These are phyloP conservation scores for Meandrina meandrites DNA, from an alignment of 92 coral and sea anemone species.

Conservation along the genomic window DNA sequence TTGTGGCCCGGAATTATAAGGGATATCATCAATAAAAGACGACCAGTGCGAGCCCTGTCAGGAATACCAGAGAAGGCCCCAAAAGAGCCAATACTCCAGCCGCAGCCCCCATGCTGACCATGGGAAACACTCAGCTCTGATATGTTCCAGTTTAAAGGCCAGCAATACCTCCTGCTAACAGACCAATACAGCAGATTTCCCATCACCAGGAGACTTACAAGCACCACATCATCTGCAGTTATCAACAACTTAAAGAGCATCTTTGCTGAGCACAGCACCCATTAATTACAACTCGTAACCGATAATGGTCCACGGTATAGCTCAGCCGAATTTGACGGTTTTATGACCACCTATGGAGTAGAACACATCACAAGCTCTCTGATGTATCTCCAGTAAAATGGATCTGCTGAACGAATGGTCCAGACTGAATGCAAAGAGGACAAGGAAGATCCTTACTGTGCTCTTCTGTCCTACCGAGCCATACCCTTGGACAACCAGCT, in stretches of 20 bases:
- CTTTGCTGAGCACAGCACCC: slow-evolving; percentile 39
- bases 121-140: too few species aligned
- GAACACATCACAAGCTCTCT: slow-evolving; percentile 40
- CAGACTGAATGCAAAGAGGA: slow-evolving; percentile 54
- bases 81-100: slow-evolving; percentile 46
- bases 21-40: slow-evolving; percentile 38
- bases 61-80: slow-evolving; percentile 29
- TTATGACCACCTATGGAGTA: slow-evolving; percentile 7
- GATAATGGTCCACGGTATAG: slow-evolving; percentile 43
- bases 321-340: slow-evolving; percentile 27
- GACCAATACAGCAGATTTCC: slow-evolving; percentile 69
- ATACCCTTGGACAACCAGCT: too few species aligned
- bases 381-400: slow-evolving; percentile 47
- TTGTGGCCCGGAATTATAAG: slow-evolving; percentile 61
- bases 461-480: too few species aligned
- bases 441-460: slow-evolving; percentile 51
- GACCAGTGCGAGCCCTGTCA: slow-evolving; percentile 57
- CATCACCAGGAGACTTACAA: slow-evolving; percentile 42
- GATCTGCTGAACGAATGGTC: slow-evolving; percentile 45
- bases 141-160: slow-evolving; percentile 56
- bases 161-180: slow-evolving; percentile 43
- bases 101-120: too few species aligned
- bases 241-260: slow-evolving; percentile 59
- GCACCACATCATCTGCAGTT: slow-evolving; percentile 56
- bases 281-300: slow-evolving; percentile 38